Conservation (phyloP, 2,113 vertebrate species). For the Meleagris gallopavo region DNA sequence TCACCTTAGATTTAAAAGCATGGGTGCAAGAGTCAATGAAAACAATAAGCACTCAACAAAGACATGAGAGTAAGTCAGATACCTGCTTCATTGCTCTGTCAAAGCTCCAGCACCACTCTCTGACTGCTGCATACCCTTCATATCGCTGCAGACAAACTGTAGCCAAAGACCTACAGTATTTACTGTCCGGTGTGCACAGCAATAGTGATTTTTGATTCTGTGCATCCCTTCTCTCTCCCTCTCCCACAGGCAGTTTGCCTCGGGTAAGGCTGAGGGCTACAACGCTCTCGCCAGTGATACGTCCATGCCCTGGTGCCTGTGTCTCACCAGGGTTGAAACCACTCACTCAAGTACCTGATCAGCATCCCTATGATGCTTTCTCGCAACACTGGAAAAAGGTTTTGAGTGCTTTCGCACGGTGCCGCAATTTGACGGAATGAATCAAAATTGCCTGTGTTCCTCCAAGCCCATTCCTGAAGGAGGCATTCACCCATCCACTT, state of each 20-base stretch:
- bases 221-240: background rate
- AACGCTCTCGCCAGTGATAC: background rate
- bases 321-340: background rate
- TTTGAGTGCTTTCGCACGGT: conserved; percentile 9
- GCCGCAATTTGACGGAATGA: background rate
- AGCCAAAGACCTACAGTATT: background rate
- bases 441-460: background rate
- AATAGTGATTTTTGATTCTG: background rate
- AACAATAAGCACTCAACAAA: background rate
- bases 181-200: background rate
- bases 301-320: background rate
- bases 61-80: background rate
- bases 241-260: background rate
- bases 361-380: background rate
- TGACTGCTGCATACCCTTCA: background rate
- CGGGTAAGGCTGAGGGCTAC: background rate
- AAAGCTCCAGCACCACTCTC: background rate
- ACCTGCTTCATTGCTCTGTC: background rate
- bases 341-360: background rate
- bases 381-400: background rate
- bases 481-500: conserved; percentile 23
- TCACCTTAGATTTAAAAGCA: background rate
- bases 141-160: background rate
- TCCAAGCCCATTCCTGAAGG: background rate
- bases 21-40: background rate